A percentile compares a stretch with the other conserved stretches of the same genome.
Conservation (phyloP, 2,888 invertebrate species). For the Erebia ligea region DNA sequence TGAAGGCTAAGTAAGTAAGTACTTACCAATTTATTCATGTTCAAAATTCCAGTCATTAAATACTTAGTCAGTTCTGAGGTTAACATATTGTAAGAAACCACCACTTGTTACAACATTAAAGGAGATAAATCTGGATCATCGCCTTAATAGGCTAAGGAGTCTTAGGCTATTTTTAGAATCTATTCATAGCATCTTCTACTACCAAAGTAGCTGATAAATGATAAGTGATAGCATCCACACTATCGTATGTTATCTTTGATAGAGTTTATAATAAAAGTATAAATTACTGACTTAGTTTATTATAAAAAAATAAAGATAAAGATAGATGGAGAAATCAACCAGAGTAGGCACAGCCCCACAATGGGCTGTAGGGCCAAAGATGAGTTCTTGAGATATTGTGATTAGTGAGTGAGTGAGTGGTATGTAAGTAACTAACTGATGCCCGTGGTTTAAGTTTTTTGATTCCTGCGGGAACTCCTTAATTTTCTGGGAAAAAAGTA, state of each 20-base stretch:
- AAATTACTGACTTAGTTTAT: background rate
- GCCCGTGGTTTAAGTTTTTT: too few relatives aligned
- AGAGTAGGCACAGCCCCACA: too few relatives aligned
- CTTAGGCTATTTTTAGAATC: slow-evolving; percentile 55
- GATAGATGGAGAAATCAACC: too few relatives aligned
- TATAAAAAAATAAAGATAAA: too few relatives aligned
- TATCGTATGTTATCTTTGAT: slow-evolving; percentile 3
- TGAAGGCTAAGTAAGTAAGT: background rate
- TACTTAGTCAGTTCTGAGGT: too few relatives aligned
- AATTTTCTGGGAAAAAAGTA: too few relatives aligned
- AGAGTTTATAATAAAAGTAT: background rate
- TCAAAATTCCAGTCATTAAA: background rate
- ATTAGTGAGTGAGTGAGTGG: too few relatives aligned
- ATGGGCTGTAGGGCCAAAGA: too few relatives aligned
- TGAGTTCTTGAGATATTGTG: too few relatives aligned
- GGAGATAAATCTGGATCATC: slow-evolving; percentile 51
- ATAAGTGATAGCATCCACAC: background rate
- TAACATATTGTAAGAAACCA: background rate
- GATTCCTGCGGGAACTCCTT: too few relatives aligned
- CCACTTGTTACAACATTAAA: slow-evolving; percentile 25
- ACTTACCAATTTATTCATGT: background rate
- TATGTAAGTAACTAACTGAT: too few relatives aligned
- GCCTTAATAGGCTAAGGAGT: slow-evolving; percentile 46
- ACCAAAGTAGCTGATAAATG: background rate
- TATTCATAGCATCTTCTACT: slow-evolving; percentile 24